Base-by-base conservation (phyloP, 2,888 invertebrate genomes). In the Serrognathus titanus region DNA sequence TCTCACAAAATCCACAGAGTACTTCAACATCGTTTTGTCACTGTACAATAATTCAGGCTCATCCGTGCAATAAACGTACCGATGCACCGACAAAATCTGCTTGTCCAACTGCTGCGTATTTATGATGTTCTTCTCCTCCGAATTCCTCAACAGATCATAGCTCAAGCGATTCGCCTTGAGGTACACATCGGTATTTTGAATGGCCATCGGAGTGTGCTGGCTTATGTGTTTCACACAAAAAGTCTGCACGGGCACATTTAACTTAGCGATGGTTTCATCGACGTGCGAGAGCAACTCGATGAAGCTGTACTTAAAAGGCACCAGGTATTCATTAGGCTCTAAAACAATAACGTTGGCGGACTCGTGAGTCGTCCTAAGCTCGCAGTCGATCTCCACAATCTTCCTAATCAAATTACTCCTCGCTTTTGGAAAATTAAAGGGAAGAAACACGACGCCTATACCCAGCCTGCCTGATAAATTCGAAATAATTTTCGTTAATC, bases 381-480 rank as follows among this genome's bases (percentile, higher is more conserved):
- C 67, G 68, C 89, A 89, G 72, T 89, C 89, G 24, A 83, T 75
- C 71, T 86, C 83, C 10, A 87, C 79, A 37, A 87, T 80, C 66
- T 77, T 78, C 47, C 79, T 61, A 6, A 63, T 71, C 41, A 78
- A 69, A 12, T 72, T 48, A 43, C 69, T 66, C 20, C 80, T 77
- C 66, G 79, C 78, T 66, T 82, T 83, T 1, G 88, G 88, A 69
- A 85, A 87, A 71, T 88, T 88, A 78, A 88, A 82, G 1, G 85
- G 83, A 52, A 85, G 79, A 59, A 85, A 82, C 55, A 84, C 80
- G 70, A 85, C 71, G 40, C 77, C 77, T 58, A 78, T 71, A 49
- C 70, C 73, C 57, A 77, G 68, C 47, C 71, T 69, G 35, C 69
- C 71, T 0, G 78, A 71, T 41, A 80, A 64, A 59, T 76, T 76